Evolutionary conservation across 2,113 vertebrate genomes (phyloP), one percentile per base, ranked within the genome.

Genomic region (Petrocephalus zakoni): DNA sequence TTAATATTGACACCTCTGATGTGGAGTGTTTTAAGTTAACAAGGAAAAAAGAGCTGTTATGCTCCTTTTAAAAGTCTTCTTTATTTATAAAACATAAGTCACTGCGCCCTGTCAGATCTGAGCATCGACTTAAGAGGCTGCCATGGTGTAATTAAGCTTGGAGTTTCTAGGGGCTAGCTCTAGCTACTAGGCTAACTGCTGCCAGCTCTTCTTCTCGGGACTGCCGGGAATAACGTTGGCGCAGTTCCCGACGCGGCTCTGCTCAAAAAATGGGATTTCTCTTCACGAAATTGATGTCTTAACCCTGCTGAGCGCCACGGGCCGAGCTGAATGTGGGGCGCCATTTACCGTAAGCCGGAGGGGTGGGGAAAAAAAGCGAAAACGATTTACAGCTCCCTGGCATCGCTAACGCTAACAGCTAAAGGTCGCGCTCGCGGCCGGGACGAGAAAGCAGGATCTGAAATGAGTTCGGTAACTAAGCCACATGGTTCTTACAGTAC

Each of bases 281-380:
- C 55, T 61, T 37, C 51, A 52, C 58, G 22, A n/a, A 87, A 64
- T 61, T 58, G 53, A 87, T 87, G 51, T 87, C 86, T 87, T 64
- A 61, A 87, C 55, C 29, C 34, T 87, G 34, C 34, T 22, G 55
- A 47, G 37, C 13, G 19, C 53, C 61, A 25, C 84, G 2, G n/a
- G 46, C 51, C 6, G 47, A 49, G 84, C 4, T 34, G 53, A n/a
- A 85, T 49, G 9, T 61, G 22, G 4, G 58, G 2, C 0, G 1
- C 25, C 10, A 4, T 55, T 86, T 86, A 86, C 85, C 47, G 2
- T 53, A 85, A 25, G 83, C n/a, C 5, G 6, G 3, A 81, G 42
- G 6, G 29, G 37, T 2, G 19, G 6, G 72, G 5, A 0, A 42
- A 34, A 37, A 37, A 17, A 75, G 13, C 15, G 17, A 83, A n/a